Base-by-base conservation (phyloP, 2,797 vertebrate genomes). In the Neosalanx taihuensis region DNA sequence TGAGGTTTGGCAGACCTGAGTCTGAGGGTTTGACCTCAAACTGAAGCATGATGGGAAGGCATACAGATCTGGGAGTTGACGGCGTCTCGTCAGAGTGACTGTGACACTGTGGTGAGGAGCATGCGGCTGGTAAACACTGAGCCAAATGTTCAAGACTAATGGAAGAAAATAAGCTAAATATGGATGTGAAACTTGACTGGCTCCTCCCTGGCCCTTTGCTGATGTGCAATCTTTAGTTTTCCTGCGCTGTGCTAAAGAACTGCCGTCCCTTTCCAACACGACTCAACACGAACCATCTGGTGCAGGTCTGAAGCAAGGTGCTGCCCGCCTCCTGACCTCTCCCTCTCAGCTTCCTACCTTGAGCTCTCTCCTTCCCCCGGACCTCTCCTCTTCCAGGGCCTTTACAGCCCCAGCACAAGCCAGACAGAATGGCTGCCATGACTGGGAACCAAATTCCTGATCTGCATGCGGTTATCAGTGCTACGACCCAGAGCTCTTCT, bases 401-500 rank as follows among this genome's bases (percentile, higher is more conserved):
- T 85, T 79, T 72, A 60, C 60, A 78, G 37, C 64, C 23, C 30
- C 67, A 46, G 41, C 41, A 46, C 41, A 46, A 13, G 41, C 41
- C 41, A 46, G 37, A 46, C 9, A 46, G 41, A 46, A 80, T 75
- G 74, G 53, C 67, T 78, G 71, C 59, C 72, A 77, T 75, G 62
- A 80, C 64, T 67, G 67, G 58, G 67, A 72, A 78, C 67, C 15
- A 75, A 85, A 88, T 86, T 89, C 81, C 79, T 81, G 77, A 84
- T 87, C 70, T 85, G 79, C 81, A 83, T 87, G 75, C 1, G 75
- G 77, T 88, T 81, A 85, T 87, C 76, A 81, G 76, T 26, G 73
- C 75, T 57, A 68, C 71, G 4, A 81, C 72, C 71, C 70, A 84
- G 87, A 78, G 76, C 79, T 79, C 72, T 20, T 31, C 81, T 71